Evolutionary conservation across 1,140 invertebrate genomes (phyloP).

Genomic region (Globodera ellingtonae): DNA sequence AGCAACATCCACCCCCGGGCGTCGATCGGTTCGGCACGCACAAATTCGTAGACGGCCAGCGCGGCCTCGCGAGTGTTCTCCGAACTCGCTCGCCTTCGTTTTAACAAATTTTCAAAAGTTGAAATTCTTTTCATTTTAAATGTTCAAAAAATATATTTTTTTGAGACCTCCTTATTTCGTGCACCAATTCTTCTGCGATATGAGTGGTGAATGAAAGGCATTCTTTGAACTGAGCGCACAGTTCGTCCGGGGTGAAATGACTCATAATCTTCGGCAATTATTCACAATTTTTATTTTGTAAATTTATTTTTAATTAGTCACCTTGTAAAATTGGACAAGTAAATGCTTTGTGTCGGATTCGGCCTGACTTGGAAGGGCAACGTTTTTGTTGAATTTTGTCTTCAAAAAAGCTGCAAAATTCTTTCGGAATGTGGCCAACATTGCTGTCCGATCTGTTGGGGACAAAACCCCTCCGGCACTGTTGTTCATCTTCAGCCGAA

Average conservation of each 20-base stretch:
- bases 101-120: slow-evolving; percentile 2
- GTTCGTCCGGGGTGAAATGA: slow-evolving; percentile 75
- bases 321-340: slow-evolving; percentile 1
- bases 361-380: neutral
- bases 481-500: neutral
- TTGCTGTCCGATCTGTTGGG: neutral
- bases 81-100: slow-evolving; percentile 76
- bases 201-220: slow-evolving; percentile 49
- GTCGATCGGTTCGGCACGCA: slow-evolving; percentile 44
- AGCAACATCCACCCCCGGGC: slow-evolving; percentile 55
- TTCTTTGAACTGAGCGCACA: slow-evolving; percentile 63
- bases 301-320: neutral
- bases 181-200: slow-evolving; percentile 55
- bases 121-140: neutral
- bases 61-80: slow-evolving; percentile 72
- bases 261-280: slow-evolving; percentile 80
- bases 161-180: slow-evolving; percentile 51
- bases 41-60: slow-evolving; percentile 52
- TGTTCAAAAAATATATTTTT: no score
- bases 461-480: neutral
- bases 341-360: neutral
- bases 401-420: slow-evolving; percentile 7
- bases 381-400: neutral
- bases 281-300: neutral
- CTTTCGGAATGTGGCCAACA: slow-evolving; percentile 2